phyloP scores from a whole-genome alignment of 2,888 invertebrate species.

The Thereva nobilitata region DNA sequence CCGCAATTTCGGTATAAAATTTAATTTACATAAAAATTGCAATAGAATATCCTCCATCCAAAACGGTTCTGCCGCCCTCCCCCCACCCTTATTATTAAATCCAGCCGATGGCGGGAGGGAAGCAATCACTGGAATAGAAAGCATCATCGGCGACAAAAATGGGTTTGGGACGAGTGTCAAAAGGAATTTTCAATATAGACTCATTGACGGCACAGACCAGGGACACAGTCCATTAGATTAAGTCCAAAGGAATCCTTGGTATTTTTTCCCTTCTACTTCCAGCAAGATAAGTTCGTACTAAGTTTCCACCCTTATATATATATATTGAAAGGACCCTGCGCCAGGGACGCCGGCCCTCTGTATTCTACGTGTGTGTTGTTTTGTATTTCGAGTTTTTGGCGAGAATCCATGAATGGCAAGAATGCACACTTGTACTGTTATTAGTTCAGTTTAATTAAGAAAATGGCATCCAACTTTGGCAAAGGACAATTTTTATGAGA shows the following conservation, averaged over 20 bases:
- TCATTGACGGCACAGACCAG: conserved; percentile 11
- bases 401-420: neutral
- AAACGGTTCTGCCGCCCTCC: no score
- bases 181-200: conserved; percentile 26
- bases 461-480: conserved; percentile 8
- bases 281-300: neutral
- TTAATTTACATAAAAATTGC: no score
- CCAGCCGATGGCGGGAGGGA: no score
- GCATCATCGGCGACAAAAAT: conserved; percentile 7
- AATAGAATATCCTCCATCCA: no score
- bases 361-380: conserved; percentile 1
- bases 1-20: no score
- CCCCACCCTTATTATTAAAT: no score
- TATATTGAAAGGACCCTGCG: neutral
- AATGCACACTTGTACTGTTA: conserved; percentile 12
- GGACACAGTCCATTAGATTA: conserved; percentile 17
- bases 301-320: neutral
- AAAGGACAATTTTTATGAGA: neutral
- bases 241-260: conserved; percentile 16
- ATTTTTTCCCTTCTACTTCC: conserved; percentile 6
- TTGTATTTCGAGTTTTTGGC: conserved; percentile 2
- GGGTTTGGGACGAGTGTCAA: conserved; percentile 24
- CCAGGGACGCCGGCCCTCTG: neutral
- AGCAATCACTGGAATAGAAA: conserved; percentile 8
- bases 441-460: conserved; percentile 24